phyloP scores from a whole-genome alignment of 1,140 invertebrate species.

The Zaprionus africanus region DNA sequence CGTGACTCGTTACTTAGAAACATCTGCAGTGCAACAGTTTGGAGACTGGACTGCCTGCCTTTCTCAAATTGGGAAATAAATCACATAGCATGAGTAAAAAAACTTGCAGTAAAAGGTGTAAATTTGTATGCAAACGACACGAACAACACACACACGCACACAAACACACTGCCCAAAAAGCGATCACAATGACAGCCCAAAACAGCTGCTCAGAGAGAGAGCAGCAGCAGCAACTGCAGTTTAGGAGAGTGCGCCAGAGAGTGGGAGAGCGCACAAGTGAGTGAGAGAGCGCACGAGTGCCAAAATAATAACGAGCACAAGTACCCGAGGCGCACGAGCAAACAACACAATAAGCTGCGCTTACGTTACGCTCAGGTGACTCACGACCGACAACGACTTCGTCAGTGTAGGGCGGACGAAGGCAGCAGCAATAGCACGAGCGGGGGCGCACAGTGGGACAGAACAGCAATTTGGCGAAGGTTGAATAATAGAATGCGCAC shows the following conservation, averaged over 20 bases:
- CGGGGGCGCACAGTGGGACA: slow-evolving; percentile 41
- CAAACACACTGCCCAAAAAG: slow-evolving; percentile 18
- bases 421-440: slow-evolving; percentile 37
- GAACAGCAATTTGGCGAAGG: too few relatives aligned
- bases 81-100: slow-evolving; percentile 6
- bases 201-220: slow-evolving; percentile 43
- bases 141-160: slow-evolving; percentile 21
- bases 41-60: slow-evolving; percentile 38
- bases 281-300: slow-evolving; percentile 18
- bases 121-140: slow-evolving; percentile 76
- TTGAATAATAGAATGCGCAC: too few relatives aligned
- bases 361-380: slow-evolving; percentile 84
- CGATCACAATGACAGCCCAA: slow-evolving; percentile 36
- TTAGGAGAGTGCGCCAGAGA: slow-evolving; percentile 25
- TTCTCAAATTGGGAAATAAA: slow-evolving; percentile 61
- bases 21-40: slow-evolving; percentile 28
- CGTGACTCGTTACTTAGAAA: background rate
- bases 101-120: slow-evolving; percentile 63
- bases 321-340: slow-evolving; percentile 41
- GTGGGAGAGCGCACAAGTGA: slow-evolving; percentile 2
- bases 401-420: slow-evolving; percentile 48
- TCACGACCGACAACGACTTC: slow-evolving; percentile 63
- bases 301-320: slow-evolving; percentile 33
- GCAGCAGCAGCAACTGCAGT: slow-evolving; percentile 30
- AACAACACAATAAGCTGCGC: slow-evolving; percentile 76